Percentiles rank a stretch among this genome's conserved stretches.
phyloP scores from a whole-genome alignment of 2,888 invertebrate genomes.

The Hydropsyche betteni region DNA sequence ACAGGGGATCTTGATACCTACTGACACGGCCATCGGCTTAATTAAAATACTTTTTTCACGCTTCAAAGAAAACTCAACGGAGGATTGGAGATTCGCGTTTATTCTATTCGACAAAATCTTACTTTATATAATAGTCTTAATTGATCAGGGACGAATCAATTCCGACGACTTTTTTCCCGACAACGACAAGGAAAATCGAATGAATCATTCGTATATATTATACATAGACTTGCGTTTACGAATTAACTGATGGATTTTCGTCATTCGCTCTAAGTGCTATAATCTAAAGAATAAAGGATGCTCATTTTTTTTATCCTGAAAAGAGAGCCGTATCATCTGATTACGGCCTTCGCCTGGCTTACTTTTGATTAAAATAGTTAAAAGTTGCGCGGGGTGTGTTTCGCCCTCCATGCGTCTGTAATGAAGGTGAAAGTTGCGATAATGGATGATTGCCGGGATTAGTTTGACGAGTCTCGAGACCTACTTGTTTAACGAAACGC shows the following conservation, averaged over 20 bases:
- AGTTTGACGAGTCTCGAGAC: conserved; percentile 40
- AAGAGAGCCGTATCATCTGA: conserved; percentile 32
- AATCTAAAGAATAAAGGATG: conserved; percentile 2
- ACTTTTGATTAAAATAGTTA: conserved; percentile 43
- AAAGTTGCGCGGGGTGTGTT: conserved; percentile 35
- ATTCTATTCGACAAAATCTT: too few relatives aligned
- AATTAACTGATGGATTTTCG: not conserved
- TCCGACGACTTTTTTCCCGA: too few relatives aligned
- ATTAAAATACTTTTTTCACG: conserved; percentile 18
- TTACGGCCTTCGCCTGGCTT: conserved; percentile 23
- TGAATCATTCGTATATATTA: not conserved
- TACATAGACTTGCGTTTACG: not conserved
- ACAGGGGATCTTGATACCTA: conserved; percentile 4
- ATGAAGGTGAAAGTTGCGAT: conserved; percentile 41
- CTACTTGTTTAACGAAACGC: conserved; percentile 13
- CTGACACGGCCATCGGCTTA: not conserved
- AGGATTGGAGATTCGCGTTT: too few relatives aligned
- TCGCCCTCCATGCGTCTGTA: conserved; percentile 20
- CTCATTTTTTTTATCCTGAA: not conserved
- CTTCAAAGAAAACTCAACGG: too few relatives aligned
- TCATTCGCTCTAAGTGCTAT: not conserved
- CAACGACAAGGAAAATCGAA: not conserved
- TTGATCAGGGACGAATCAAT: too few relatives aligned
- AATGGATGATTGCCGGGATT: conserved; percentile 42
- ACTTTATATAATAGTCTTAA: too few relatives aligned